phyloP scores from a whole-genome alignment of 2,113 vertebrate species.

The Euleptes europaea region DNA sequence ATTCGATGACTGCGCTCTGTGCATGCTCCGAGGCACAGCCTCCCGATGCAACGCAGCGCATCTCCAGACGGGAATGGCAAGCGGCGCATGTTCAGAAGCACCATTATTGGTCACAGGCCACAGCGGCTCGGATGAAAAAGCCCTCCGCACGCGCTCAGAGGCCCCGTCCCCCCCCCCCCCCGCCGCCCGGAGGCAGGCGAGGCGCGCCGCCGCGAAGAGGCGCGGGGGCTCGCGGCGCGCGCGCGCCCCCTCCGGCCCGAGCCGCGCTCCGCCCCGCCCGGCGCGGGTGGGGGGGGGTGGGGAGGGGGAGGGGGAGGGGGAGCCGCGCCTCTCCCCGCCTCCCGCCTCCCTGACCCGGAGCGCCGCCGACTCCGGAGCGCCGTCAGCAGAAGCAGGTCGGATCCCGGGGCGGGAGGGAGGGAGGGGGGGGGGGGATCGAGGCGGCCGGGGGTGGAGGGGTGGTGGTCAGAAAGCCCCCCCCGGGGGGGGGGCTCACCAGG shows the following conservation, averaged over 20 bases:
- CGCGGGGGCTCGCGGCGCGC: too few relatives aligned
- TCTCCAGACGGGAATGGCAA: too few relatives aligned
- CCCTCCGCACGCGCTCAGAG: rapidly evolving
- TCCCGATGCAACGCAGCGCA: too few relatives aligned
- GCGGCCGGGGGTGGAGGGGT: background rate
- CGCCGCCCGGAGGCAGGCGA: too few relatives aligned
- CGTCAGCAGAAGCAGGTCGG: background rate
- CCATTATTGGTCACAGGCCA: rapidly evolving
- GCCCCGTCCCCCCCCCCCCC: too few relatives aligned
- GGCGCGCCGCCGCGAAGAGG: too few relatives aligned
- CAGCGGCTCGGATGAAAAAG: too few relatives aligned
- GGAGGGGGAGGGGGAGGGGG: background rate
- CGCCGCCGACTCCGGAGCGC: background rate
- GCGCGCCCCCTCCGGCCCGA: rapidly evolving
- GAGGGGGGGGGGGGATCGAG: too few relatives aligned
- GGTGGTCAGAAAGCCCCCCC: background rate
- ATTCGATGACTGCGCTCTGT: too few relatives aligned
- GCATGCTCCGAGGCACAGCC: too few relatives aligned
- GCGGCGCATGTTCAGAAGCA: too few relatives aligned
- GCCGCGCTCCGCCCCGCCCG: background rate
- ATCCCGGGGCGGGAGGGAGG: background rate
- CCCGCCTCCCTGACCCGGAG: background rate
- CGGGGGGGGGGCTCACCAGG: rapidly evolving
- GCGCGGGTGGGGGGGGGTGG: background rate
- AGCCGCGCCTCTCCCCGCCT: background rate